A percentile compares a stretch with the other conserved stretches of the same genome.
These are phyloP conservation scores for Clytia hemisphaerica DNA, from an alignment of 30 jellyfish, hydroid and myxozoan species.

Conservation along the genomic window DNA sequence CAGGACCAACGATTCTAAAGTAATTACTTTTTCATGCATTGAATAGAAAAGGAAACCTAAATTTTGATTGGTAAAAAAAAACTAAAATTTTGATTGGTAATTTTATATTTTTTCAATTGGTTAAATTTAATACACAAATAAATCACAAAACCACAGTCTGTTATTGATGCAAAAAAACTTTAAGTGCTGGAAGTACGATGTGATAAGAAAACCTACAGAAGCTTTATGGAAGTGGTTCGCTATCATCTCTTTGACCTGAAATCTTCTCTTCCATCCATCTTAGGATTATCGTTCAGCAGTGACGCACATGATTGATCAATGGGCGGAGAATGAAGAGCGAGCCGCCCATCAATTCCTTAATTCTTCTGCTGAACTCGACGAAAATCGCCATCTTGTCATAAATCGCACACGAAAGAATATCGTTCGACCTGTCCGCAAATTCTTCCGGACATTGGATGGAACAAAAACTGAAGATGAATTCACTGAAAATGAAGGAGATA, in stretches of 20 bases:
- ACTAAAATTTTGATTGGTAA: neutral
- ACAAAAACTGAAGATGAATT: slow-evolving; percentile 39
- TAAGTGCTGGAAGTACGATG: too few species aligned
- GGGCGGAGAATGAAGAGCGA: slow-evolving; percentile 95
- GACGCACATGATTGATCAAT: slow-evolving; percentile 86
- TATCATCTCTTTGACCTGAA: neutral
- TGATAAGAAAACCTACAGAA: too few species aligned
- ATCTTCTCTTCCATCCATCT: neutral
- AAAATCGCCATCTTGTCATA: slow-evolving; percentile 59
- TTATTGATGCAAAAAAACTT: neutral
- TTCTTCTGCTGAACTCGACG: slow-evolving; percentile 81
- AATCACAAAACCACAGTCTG: neutral
- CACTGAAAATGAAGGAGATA: slow-evolving; percentile 27
- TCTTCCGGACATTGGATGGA: slow-evolving; percentile 59
- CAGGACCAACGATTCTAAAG: slow-evolving; percentile 47
- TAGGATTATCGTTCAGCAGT: slow-evolving; percentile 93
- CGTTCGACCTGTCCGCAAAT: slow-evolving; percentile 93
- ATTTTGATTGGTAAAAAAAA: too few species aligned
- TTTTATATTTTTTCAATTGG: neutral
- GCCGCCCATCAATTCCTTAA: slow-evolving; percentile 56
- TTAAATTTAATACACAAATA: neutral
- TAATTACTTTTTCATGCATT: neutral
- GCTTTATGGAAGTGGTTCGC: too few species aligned
- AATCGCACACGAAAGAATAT: slow-evolving; percentile 67
- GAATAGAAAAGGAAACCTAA: too few species aligned